Conservation (phyloP, 2,888 invertebrate species). For the Drosophila heteroneura region DNA sequence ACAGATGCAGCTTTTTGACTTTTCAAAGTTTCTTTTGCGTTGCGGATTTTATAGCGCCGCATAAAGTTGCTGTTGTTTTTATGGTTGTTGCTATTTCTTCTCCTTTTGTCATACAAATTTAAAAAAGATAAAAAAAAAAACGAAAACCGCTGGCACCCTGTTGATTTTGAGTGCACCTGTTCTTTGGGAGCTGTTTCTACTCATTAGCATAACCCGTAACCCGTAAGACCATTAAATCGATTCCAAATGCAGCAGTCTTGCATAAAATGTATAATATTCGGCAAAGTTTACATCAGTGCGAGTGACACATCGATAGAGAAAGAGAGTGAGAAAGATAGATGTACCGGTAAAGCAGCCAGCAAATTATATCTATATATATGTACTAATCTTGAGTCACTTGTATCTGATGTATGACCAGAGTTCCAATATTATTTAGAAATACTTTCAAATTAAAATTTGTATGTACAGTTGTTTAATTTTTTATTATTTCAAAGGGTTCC, state of each 20-base stretch:
- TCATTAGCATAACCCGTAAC: constrained; percentile 43
- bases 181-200: constrained; percentile 12
- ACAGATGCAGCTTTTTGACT: constrained; percentile 55
- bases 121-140: constrained; percentile 10
- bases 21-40: constrained; percentile 10
- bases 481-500: background rate
- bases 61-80: constrained; percentile 13
- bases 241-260: constrained; percentile 5
- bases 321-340: too few species aligned
- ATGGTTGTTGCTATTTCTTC: constrained; percentile 7
- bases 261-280: constrained; percentile 18
- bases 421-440: background rate
- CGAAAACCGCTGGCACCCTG: background rate
- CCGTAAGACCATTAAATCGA: constrained; percentile 23
- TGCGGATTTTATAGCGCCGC: constrained; percentile 34
- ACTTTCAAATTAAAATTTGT: too few species aligned
- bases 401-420: background rate
- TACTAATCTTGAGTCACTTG: background rate
- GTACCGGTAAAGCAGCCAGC: too few species aligned
- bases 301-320: background rate
- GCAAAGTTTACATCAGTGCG: background rate
- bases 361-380: background rate
- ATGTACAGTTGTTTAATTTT: background rate
- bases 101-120: constrained; percentile 26
- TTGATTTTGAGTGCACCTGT: constrained; percentile 34